A percentile compares a stretch with the other conserved stretches of the same genome.
Conservation (phyloP, 2,888 invertebrate genomes). For the Amphiduros pacificus region DNA sequence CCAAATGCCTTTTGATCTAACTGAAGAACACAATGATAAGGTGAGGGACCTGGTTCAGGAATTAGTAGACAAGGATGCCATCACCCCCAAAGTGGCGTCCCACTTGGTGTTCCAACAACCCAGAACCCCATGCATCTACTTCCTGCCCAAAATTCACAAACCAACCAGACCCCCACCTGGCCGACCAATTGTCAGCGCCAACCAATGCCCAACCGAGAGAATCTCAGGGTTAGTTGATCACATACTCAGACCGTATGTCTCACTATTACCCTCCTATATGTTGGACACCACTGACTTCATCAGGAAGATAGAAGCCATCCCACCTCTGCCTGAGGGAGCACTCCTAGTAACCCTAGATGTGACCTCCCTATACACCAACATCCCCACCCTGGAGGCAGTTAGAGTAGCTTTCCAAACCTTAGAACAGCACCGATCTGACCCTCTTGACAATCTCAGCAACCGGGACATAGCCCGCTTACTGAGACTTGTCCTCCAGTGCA, state of each 20-base stretch:
- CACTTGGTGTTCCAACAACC: too few relatives aligned
- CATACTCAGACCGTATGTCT: neutral
- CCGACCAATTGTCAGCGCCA: conserved; percentile 3
- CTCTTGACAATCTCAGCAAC: too few relatives aligned
- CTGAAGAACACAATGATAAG: neutral
- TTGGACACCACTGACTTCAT: conserved; percentile 1
- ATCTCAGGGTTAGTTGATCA: conserved; percentile 1
- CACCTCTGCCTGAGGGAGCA: too few relatives aligned
- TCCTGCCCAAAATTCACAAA: conserved; percentile 8
- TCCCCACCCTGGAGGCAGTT: too few relatives aligned
- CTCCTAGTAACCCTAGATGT: conserved; percentile 1
- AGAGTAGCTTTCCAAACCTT: too few relatives aligned
- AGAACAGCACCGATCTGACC: too few relatives aligned
- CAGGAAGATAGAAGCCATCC: neutral
- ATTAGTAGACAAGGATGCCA: neutral
- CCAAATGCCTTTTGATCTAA: neutral
- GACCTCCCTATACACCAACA: conserved; percentile 5
- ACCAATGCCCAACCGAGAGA: conserved; percentile 1
- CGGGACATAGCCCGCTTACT: neutral
- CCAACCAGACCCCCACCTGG: neutral
- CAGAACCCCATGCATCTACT: neutral
- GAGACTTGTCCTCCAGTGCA: neutral
- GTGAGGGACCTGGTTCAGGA: neutral
- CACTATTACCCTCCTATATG: neutral
- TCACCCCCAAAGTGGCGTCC: too few relatives aligned